Percentiles rank a stretch among this genome's conserved stretches.
phyloP scores from a whole-genome alignment of 2,797 vertebrate genomes.

The Masticophis lateralis region DNA sequence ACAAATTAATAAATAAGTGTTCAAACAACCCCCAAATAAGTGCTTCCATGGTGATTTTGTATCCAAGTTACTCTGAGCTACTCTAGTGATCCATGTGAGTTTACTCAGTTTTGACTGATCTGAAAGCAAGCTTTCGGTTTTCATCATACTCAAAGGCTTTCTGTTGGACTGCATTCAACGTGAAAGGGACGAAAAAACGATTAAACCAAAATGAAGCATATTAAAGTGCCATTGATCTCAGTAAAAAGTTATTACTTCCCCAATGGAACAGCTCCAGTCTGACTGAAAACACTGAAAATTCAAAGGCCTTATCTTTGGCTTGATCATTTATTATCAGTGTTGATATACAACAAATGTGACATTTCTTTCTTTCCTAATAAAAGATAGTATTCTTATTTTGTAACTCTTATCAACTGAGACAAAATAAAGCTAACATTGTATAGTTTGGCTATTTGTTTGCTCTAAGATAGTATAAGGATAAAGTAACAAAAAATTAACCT shows the following conservation, averaged over 20 bases:
- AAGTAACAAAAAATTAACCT: background rate
- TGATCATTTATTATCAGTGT: background rate
- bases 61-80: background rate
- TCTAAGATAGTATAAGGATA: background rate
- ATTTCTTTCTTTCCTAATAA: background rate
- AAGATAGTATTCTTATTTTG: background rate
- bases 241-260: background rate
- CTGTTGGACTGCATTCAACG: background rate
- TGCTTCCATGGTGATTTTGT: conserved; percentile 11
- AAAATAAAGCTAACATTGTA: background rate
- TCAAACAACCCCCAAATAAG: background rate
- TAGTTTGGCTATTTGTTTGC: background rate
- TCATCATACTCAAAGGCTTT: background rate
- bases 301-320: background rate
- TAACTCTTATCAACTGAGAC: background rate
- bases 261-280: background rate
- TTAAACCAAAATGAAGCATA: background rate
- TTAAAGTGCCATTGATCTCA: background rate
- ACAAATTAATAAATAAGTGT: background rate
- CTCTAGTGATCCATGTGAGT: background rate
- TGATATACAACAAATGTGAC: background rate
- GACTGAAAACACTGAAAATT: background rate
- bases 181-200: background rate
- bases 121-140: background rate
- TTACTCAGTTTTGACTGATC: background rate